Evolutionary conservation across 2,113 vertebrate genomes (phyloP), one percentile per base, ranked within the genome.

Genomic region (Toxostoma redivivum): DNA sequence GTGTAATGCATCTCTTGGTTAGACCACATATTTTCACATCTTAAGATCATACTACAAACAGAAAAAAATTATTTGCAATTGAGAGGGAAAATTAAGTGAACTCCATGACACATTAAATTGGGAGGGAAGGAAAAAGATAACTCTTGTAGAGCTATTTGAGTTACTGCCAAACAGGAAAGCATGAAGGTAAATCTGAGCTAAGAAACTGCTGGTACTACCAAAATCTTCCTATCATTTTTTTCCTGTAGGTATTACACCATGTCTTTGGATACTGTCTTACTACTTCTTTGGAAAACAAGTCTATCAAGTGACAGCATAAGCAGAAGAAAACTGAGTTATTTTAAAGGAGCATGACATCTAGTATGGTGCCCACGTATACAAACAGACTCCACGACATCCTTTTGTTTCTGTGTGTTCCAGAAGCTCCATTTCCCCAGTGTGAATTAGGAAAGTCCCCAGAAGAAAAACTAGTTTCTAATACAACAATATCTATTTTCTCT

Each of bases 331-430:
- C 7, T 37, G 16, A 89, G 16, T 19, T 65, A 23, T 38, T 65
- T 50, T 56, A 66, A 80, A 87, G 45, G 5, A 93, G 9, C 40
- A 61, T 1, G 21, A 44, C 6, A 7, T 48, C 44, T 42, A 40
- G 11, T 56, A 76, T 53, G 19, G 28, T 89, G 65, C 24, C 44
- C 22, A 12, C 1, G 0, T 37, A 80, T 62, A 72, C 76, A 65
- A 67, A 76, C 0, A 33, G 58, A 56, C 19, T 58, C 1, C 0
- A 48, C 0, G 0, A 15, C 27, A 71, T 67, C 48, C 33, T 42
- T 94, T 28, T 48, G 15, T n/a, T 72, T 47, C 45, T 31, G 3
- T 24, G 13, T 44, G 14, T 57, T 77, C 48, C 56, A 60, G 23
- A 71, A 84, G 44, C 40, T 67, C 22, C 24, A 7, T 11, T 31